Base-by-base conservation (phyloP, 2,888 invertebrate species). In the Heliconius hortense region DNA sequence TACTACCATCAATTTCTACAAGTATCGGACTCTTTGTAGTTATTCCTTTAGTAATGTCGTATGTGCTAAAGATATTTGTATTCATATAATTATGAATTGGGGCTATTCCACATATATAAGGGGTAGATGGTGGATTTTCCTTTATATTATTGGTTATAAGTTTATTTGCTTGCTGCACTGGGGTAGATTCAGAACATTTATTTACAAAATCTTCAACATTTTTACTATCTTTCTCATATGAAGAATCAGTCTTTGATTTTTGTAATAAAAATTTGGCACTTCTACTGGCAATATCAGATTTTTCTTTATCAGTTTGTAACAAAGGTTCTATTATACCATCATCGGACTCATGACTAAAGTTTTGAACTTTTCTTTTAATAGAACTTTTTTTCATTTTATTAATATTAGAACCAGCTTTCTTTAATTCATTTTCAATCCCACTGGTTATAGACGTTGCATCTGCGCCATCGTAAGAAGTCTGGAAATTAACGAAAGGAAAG, bases 401-500 rank as follows among this genome's bases (percentile, higher is more conserved):
- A 81, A 94, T 89, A 78, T 91, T 91, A 11, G 89, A 87, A 60
- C 92, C 90, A 24, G 92, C 85, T 81, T 89, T 91, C 81, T 88
- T 94, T 1, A 87, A 79, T 81, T 94, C 90, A 72, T 87, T 90
- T 82, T 94, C 94, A 78, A 88, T 80, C 81, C 90, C 91, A 88
- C 92, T 93, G 70, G 90, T 90, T 78, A 90, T 85, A 75, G 92
- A 92, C 76, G 88, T 87, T 73, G 87, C 82, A 78, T 94, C 94
- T 73, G 89, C 90, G 60, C 89, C 90, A 76, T 93, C 93, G 83
- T 92, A 90, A 78, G 93, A 94, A 70, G 90, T 87, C 94, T 94
- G 88, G 60, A 89, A 90, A 81, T 68, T 63, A 15, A 21, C 21
- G 48, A 48, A 48, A 48, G 18, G 48, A 7, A 43, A 4, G 13